Base-by-base conservation (phyloP, 2,888 invertebrate species). In the Lasioglossum vierecki region DNA sequence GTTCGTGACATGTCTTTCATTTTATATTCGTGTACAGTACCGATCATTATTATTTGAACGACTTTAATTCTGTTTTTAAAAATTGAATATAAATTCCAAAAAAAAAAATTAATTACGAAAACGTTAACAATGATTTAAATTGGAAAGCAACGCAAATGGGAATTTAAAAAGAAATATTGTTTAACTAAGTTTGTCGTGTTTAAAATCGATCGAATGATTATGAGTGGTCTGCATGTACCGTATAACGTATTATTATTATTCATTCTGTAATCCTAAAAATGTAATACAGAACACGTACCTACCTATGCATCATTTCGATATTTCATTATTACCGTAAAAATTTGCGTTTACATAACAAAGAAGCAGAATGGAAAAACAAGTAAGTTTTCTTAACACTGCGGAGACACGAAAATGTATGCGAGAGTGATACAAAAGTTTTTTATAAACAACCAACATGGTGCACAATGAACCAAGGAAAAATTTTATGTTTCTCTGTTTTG, bases 21-120 rank as follows among this genome's bases (percentile, higher is more conserved):
- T 63, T 30, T 30, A 26, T 63, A 63, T 63, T 63, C 63, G 15
- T 30, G 15, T 63, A 63, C 63, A 63, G 30, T 63, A 63, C 63
- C 63, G 63, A 63, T 63, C 30, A 63, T 63, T 63, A 30, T 63
- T 63, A 63, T 63, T 63, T 63, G 63, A 63, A 63, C 63, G 63
- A 63, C 30, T 30, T 30, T 15, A 63, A 63, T 26, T 63, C 63
- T 30, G 63, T 5, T 63, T 30, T 6, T 30, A 6, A 15, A 30
- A 63, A 30, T 6, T 6, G 30, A 30, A 4, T 30, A 5, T 1
- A 15, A 30, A 30, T 63, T 63, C 2, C 6, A 30, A 30, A 44
- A 26, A 22, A 15, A 26, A 13, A 26, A 26, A 26, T 4, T 26
- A 60, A 60, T 13, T 30, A 60, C 1, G n/a, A 57, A 57, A 57